Evolutionary conservation across 2,113 vertebrate species (phyloP), one percentile per base, ranked within the genome.

Genomic region (Muscicapa adusta): DNA sequence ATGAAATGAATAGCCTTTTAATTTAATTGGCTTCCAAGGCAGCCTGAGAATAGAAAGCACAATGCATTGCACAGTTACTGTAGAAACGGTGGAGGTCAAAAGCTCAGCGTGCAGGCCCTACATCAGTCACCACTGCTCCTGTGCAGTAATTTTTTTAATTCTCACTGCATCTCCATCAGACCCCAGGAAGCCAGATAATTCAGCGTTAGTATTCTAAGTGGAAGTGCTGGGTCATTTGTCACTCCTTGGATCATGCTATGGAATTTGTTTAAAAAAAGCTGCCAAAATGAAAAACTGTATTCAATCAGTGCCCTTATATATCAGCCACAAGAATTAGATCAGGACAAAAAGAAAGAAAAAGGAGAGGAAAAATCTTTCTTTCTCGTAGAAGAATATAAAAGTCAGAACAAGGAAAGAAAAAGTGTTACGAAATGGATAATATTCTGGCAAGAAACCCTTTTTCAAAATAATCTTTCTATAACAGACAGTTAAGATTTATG

Each of bases 21-120:
- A 97, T 98, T 97, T 97, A 98, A 98, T 98, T 98, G 97, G 96
- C 96, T 98, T 95, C 96, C 95, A 93, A 68, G 88, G 91, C 80
- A 96, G 92, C 80, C 93, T 82, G 93, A 96, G 95, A 96, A 96
- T 93, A 94, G 97, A 95, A 96, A 93, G 93, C 94, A 94, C 83
- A 96, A 92, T 97, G 78, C 85, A 62, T 90, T 19, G 56, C 47
- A 13, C 94, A 93, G 90, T 97, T 97, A 85, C 94, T 95, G 85
- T 96, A 93, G 93, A 97, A 97, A 97, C 86, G 4, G 54, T 58
- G 89, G 94, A 96, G 96, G 88, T 95, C 96, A 96, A 86, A 95
- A 96, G 72, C 73, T 76, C 76, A 89, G 91, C 48, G 12, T 36
- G 74, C 53, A 90, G 84, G 58, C 38, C 63, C 58, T 71, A 43